A percentile compares a stretch with the other conserved stretches of the same genome.
Evolutionary conservation across 2,113 vertebrate genomes (phyloP).

Genomic region (Myanophis thanlyinensis): DNA sequence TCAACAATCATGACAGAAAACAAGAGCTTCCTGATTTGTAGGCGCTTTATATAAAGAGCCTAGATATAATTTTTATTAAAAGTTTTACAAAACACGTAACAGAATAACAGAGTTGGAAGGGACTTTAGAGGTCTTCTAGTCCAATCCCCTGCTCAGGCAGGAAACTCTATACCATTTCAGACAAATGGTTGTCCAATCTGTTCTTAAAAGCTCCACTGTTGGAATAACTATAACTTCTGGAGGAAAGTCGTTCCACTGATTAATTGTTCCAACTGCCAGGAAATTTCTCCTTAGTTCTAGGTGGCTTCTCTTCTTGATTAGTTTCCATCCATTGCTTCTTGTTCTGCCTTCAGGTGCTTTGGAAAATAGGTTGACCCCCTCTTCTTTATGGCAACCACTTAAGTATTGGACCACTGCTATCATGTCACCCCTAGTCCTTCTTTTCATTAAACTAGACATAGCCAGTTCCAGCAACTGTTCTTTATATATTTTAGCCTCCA

Average conservation of each 20-base stretch:
- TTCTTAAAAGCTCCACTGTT: background rate
- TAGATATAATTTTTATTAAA: too few relatives aligned
- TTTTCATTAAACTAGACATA: background rate
- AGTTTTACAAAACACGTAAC: background rate
- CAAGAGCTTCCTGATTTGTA: background rate
- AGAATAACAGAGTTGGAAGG: background rate
- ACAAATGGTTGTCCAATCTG: background rate
- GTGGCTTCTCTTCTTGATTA: background rate
- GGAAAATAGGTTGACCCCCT: background rate
- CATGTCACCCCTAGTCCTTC: background rate
- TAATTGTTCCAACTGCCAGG: background rate
- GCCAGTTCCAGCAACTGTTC: background rate
- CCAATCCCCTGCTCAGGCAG: background rate
- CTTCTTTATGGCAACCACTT: background rate
- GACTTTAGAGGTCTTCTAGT: background rate
- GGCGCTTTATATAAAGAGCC: background rate
- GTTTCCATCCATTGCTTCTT: background rate
- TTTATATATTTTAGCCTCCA: background rate
- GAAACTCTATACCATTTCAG: background rate
- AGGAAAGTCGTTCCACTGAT: background rate
- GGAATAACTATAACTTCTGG: background rate
- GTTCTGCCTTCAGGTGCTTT: background rate
- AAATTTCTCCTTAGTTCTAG: background rate
- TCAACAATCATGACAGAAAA: background rate
- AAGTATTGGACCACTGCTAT: background rate